phyloP scores from a whole-genome alignment of 2,888 invertebrate genomes.

The Sericinus montela region DNA sequence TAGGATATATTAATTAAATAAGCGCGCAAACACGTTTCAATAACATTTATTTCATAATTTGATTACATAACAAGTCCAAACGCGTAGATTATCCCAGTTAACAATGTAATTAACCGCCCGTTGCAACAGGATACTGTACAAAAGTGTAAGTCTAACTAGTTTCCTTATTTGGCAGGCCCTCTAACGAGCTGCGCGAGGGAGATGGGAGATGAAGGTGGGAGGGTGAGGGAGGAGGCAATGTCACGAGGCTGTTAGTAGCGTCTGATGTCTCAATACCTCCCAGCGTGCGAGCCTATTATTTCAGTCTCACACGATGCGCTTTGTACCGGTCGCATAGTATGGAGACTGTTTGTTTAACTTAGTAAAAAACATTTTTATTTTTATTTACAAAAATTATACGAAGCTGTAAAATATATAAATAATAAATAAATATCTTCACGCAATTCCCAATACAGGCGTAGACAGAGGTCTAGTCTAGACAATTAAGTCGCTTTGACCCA shows the following conservation, averaged over 20 bases:
- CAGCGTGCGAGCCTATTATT: slow-evolving; percentile 77
- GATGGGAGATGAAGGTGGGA: slow-evolving; percentile 18
- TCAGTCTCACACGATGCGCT: slow-evolving; percentile 70
- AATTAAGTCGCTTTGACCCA: too few relatives aligned
- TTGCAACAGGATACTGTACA: slow-evolving; percentile 21
- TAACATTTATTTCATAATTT: too few relatives aligned
- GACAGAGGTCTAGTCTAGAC: too few relatives aligned
- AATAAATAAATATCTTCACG: too few relatives aligned
- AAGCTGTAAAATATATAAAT: too few relatives aligned
- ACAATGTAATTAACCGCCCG: slow-evolving; percentile 19
- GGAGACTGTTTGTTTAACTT: slow-evolving; percentile 33
- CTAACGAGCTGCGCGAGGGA: slow-evolving; percentile 28
- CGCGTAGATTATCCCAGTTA: background rate
- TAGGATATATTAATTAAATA: too few relatives aligned
- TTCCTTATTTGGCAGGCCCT: slow-evolving; percentile 14
- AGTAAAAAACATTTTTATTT: too few relatives aligned
- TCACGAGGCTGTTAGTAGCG: slow-evolving; percentile 53
- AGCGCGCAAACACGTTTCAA: too few relatives aligned
- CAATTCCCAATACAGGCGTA: too few relatives aligned
- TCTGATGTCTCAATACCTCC: slow-evolving; percentile 80
- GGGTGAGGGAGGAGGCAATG: slow-evolving; percentile 22
- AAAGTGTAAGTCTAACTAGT: slow-evolving; percentile 20
- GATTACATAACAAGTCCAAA: slow-evolving; percentile 4
- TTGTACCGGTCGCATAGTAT: slow-evolving; percentile 29
- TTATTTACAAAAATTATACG: too few relatives aligned